Base-by-base conservation (phyloP, 2,888 invertebrate genomes). In the Zelleria hepariella region DNA sequence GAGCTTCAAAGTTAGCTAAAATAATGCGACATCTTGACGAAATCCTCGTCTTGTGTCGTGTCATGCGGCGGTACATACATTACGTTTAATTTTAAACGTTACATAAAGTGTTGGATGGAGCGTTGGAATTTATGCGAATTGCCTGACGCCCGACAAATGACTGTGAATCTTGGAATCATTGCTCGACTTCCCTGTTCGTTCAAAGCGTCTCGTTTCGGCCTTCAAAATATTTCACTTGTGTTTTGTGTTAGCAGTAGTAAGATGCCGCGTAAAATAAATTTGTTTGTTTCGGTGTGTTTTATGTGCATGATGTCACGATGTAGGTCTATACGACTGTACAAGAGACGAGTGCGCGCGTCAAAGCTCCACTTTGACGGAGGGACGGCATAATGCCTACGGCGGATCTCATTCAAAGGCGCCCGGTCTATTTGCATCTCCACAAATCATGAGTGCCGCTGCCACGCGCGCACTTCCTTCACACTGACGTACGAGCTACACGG, bases 381-480 rank as follows among this genome's bases (percentile, higher is more conserved):
- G n/a, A 71, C 15, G 25, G 55, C n/a, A 27, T 10, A 27, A 56
- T 25, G 8, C n/a, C n/a, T 74, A 71, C 80, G 78, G 78, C 79
- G 80, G 81, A 77, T 78, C 82, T 86, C 86, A 86, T 86, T 86
- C 85, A 86, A 80, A 70, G 74, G 77, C 72, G 80, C 73, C 75
- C 72, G 80, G 80, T 84, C 82, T 86, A 86, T 86, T 86, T 86
- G 78, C 78, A 84, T 77, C 82, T 69, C 73, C 78, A 80, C 78
- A 79, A 77, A 78, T 80, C 69, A 75, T 72, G 74, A 79, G 78
- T 77, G 78, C 75, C 79, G 77, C 77, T 23, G 32, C 23, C n/a
- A 25, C 76, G 74, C 77, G 77, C 78, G 74, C 82, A 79, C 80
- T 82, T 84, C 83, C 82, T 82, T 74, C 77, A 73, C 69, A 65